phyloP scores from a whole-genome alignment of 2,888 invertebrate genomes.

The Plagodis dolabraria region DNA sequence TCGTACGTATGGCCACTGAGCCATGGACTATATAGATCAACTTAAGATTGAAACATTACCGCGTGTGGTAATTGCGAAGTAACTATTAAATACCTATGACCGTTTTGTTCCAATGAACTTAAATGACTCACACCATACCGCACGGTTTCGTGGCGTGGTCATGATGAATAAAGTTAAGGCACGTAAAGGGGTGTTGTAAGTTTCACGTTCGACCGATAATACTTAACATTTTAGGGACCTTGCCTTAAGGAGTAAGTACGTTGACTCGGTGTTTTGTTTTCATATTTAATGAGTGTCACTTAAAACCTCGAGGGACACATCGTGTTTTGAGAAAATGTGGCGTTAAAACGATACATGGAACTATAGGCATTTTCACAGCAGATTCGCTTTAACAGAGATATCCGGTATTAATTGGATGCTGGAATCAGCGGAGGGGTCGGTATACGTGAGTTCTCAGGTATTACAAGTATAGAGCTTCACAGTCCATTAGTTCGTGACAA shows the following conservation, averaged over 20 bases:
- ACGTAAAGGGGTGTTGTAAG: constrained; percentile 13
- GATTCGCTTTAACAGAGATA: constrained; percentile 9
- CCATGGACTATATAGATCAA: too few relatives aligned
- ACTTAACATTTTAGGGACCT: constrained; percentile 1
- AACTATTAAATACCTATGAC: constrained; percentile 1
- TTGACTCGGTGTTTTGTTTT: not conserved
- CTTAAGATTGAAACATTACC: too few relatives aligned
- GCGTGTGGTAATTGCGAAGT: constrained; percentile 8
- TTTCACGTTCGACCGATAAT: constrained; percentile 6
- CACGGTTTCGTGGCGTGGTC: constrained; percentile 11
- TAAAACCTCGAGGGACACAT: not conserved
- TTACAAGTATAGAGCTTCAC: too few relatives aligned
- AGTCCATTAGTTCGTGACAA: too few relatives aligned
- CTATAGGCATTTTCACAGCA: constrained; percentile 4
- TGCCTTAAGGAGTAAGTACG: not conserved
- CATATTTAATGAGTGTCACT: not conserved
- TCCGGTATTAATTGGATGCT: constrained; percentile 14
- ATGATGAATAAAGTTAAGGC: constrained; percentile 16
- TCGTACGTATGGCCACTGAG: too few relatives aligned
- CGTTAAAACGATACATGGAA: not conserved
- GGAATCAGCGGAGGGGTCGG: constrained; percentile 7
- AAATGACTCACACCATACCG: constrained; percentile 12
- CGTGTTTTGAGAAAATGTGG: too few relatives aligned
- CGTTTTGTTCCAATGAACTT: constrained; percentile 17
- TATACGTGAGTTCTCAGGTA: not conserved